phyloP scores from a whole-genome alignment of 2,888 invertebrate species.

The Ceraclea dissimilis region DNA sequence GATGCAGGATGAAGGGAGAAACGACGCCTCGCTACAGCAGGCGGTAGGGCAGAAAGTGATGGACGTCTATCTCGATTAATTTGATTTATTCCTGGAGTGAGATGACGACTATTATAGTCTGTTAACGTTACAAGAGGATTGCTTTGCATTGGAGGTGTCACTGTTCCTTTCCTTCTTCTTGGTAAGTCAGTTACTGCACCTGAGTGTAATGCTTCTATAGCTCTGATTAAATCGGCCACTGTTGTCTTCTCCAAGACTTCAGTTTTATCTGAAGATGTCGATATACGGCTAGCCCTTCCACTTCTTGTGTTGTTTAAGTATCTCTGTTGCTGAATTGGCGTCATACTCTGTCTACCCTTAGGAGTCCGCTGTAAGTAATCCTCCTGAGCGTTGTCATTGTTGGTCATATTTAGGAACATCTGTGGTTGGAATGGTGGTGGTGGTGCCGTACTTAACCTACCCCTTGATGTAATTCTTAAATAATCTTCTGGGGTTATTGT shows the following conservation, averaged over 20 bases:
- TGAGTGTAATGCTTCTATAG: conserved; percentile 61
- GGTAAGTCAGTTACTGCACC: conserved; percentile 33
- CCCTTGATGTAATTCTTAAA: conserved; percentile 34
- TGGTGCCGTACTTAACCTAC: conserved; percentile 36
- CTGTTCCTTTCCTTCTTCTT: conserved; percentile 47
- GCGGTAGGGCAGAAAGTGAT: conserved; percentile 34
- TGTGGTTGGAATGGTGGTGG: conserved; percentile 26
- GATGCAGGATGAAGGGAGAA: conserved; percentile 33
- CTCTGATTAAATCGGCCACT: conserved; percentile 72
- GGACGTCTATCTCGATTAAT: conserved; percentile 37
- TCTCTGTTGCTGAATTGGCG: conserved; percentile 24
- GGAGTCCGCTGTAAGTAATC: conserved; percentile 31
- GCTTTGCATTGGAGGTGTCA: conserved; percentile 37
- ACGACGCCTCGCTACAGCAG: conserved; percentile 24
- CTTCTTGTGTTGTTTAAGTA: conserved; percentile 27
- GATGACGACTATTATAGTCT: conserved; percentile 12
- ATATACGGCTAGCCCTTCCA: conserved; percentile 31
- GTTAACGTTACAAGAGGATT: neutral
- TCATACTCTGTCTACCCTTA: conserved; percentile 39
- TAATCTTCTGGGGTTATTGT: conserved; percentile 25
- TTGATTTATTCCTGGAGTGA: conserved; percentile 27
- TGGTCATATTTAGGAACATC: neutral
- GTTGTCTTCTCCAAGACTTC: conserved; percentile 73
- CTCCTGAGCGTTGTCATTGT: conserved; percentile 20
- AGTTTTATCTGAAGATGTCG: conserved; percentile 41